Evolutionary conservation across 2,113 vertebrate genomes (phyloP).

Genomic region (Calidris pugnax): DNA sequence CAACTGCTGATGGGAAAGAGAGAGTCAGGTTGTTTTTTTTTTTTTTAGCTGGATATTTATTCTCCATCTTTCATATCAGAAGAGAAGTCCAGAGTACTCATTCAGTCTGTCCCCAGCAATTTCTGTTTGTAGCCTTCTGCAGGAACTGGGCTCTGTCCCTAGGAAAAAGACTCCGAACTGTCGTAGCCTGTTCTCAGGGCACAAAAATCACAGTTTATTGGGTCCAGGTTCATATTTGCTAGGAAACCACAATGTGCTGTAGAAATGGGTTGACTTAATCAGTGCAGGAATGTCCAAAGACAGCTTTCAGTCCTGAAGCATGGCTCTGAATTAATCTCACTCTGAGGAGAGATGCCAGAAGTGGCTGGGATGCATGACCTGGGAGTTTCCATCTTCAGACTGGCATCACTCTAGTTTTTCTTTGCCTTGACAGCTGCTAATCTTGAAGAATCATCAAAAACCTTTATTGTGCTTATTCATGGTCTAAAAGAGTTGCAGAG

Average conservation of each 20-base stretch:
- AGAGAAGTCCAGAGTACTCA: not conserved
- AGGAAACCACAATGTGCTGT: not conserved
- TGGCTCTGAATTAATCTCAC: not conserved
- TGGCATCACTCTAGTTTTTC: not conserved
- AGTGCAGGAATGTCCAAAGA: not conserved
- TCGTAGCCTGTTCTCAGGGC: not conserved
- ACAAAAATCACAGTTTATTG: not conserved
- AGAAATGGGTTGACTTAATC: not conserved
- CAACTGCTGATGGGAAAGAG: not conserved
- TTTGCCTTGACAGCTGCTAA: not conserved
- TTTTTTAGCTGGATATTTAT: not conserved
- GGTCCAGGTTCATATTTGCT: not conserved
- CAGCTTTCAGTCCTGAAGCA: not conserved
- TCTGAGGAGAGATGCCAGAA: not conserved
- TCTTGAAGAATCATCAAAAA: not conserved
- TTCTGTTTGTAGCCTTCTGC: not conserved
- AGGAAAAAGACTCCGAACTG: not conserved
- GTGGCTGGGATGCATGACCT: not conserved
- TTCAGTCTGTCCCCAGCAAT: not conserved
- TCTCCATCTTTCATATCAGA: not conserved
- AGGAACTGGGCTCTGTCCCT: not conserved
- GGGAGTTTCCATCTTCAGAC: not conserved
- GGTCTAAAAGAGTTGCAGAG: not conserved
- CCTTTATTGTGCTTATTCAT: not conserved
- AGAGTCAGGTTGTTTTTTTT: not conserved